Percentiles rank a stretch among this genome's conserved stretches.
Evolutionary conservation across 2,888 invertebrate genomes (phyloP).

Genomic region (Agelastica alni): DNA sequence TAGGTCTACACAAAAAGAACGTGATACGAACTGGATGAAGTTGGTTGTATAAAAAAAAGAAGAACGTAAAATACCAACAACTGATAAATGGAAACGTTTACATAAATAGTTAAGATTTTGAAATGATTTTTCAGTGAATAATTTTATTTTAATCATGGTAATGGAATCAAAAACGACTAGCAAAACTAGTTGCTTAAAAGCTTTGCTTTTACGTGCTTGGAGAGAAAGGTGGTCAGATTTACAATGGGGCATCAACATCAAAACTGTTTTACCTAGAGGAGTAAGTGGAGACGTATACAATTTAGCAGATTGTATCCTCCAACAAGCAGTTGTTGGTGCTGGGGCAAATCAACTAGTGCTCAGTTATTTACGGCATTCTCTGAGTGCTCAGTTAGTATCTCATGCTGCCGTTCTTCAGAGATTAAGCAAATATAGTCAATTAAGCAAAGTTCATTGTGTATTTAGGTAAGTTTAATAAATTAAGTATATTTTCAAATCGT

Average conservation of each 20-base stretch:
- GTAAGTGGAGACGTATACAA: slow-evolving; percentile 93
- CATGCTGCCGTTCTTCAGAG: slow-evolving; percentile 87
- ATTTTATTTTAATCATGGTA: slow-evolving; percentile 35
- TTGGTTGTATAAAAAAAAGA: too few relatives aligned
- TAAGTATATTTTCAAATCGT: neutral
- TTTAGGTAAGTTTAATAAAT: neutral
- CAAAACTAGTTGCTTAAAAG: slow-evolving; percentile 80
- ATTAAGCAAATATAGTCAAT: slow-evolving; percentile 85
- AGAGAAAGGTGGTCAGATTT: slow-evolving; percentile 94
- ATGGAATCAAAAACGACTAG: slow-evolving; percentile 84
- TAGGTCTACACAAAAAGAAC: too few relatives aligned
- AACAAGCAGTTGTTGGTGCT: slow-evolving; percentile 91
- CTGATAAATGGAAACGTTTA: too few relatives aligned
- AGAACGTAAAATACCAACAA: too few relatives aligned
- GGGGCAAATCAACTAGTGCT: slow-evolving; percentile 90
- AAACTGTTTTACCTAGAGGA: slow-evolving; percentile 80
- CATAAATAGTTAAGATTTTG: too few relatives aligned
- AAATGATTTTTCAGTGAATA: too few relatives aligned
- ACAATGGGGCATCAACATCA: slow-evolving; percentile 95
- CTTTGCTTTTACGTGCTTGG: slow-evolving; percentile 85
- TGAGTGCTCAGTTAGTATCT: slow-evolving; percentile 88
- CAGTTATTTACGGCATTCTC: slow-evolving; percentile 89
- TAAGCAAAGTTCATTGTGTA: slow-evolving; percentile 83
- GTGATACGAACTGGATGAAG: too few relatives aligned
- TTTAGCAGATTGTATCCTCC: slow-evolving; percentile 88